A percentile compares a stretch with the other conserved stretches of the same genome.
Conservation (phyloP, 2,888 invertebrate genomes). For the Epistrophe eligans region DNA sequence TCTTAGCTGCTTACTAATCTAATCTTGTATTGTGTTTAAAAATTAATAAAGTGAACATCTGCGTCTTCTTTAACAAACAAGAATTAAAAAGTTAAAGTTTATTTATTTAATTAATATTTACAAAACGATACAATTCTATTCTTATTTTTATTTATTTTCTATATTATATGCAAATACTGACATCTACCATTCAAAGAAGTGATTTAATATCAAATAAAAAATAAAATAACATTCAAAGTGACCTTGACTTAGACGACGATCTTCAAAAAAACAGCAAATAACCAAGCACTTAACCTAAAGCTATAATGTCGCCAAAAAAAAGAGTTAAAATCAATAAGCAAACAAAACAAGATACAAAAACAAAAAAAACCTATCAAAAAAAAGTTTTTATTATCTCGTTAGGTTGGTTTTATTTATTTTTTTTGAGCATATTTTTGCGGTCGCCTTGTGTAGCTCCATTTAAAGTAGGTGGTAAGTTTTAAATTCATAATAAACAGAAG, state of each 20-base stretch:
- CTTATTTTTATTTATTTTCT: conserved; percentile 12
- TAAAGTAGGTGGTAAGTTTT: conserved; percentile 19
- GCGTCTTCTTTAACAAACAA: neutral
- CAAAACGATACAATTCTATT: neutral
- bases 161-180: conserved; percentile 40
- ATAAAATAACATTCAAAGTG: conserved; percentile 13
- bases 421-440: conserved; percentile 1
- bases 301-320: conserved; percentile 51
- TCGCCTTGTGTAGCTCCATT: neutral
- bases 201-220: conserved; percentile 31
- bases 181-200: neutral
- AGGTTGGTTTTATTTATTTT: conserved; percentile 36
- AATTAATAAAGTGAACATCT: too few species aligned
- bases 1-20: too few species aligned
- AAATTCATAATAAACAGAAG: conserved; percentile 21
- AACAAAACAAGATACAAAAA: conserved; percentile 16
- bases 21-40: too few species aligned
- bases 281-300: conserved; percentile 43
- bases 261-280: conserved; percentile 22
- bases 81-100: neutral
- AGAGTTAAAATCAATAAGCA: conserved; percentile 49
- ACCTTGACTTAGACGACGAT: conserved; percentile 46
- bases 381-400: conserved; percentile 47
- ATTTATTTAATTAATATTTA: neutral
- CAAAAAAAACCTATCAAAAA: conserved; percentile 29